Base-by-base conservation (phyloP, 2,113 vertebrate genomes). In the Rhegmatorhina hoffmannsi region DNA sequence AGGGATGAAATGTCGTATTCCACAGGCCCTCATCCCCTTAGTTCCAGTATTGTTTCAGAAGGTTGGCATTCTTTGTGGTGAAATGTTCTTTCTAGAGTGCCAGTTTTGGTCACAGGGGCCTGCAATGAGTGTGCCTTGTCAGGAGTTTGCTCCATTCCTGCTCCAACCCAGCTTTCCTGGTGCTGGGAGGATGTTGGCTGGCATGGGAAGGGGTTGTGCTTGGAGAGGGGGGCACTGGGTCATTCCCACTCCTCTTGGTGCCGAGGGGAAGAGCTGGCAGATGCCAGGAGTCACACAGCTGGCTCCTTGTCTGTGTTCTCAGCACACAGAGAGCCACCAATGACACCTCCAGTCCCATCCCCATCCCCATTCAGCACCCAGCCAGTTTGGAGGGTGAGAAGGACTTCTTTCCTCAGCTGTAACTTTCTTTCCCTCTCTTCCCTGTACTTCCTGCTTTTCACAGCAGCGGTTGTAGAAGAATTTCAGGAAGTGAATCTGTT, bases 401-500 rank as follows among this genome's bases (percentile, higher is more conserved):
- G 28, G 31, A 63, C 89, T 87, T 94, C 55, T 73, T 78, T 60
- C 90, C 89, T 77, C 49, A 15, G 84, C 72, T 67, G 16, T 38
- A 70, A 58, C 60, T 96, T 95, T 95, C 83, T 90, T 83, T 87
- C 91, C 91, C 83, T 92, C 84, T 40, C 84, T 93, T 78, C 86
- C 74, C 64, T 49, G 17, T n/a, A 23, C 79, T 97, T 97, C 96
- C 96, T 95, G 95, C 95, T 76, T 97, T 92, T 94, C 93, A 94
- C 90, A 94, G 89, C 33, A 44, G 62, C 24, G 53, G 81, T 33
- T 80, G 64, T 62, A 73, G 46, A 82, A 87, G 62, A 88, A 96
- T 97, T 97, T 98, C 92, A 96, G 97, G 97, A 97, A 97, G 92
- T 29, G 13, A 74, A 58, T 93, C 74, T 95, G 87, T 97, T 97